Percentiles rank a stretch among this genome's conserved stretches.
These are phyloP conservation scores for Cephus cinctus DNA, from an alignment of 1,140 invertebrate species.

Conservation along the genomic window DNA sequence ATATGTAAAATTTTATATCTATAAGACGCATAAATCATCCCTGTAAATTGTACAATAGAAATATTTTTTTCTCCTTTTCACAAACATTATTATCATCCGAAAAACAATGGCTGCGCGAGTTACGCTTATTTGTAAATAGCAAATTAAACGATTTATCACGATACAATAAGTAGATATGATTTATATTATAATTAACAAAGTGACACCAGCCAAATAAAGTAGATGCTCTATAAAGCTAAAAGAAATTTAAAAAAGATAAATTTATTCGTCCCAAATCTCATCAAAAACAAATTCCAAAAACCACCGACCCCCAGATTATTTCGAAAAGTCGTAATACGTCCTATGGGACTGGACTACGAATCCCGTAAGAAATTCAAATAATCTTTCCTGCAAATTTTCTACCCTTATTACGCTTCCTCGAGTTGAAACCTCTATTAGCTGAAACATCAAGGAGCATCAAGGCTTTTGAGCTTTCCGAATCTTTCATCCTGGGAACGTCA, in stretches of 20 bases:
- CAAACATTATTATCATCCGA: not conserved
- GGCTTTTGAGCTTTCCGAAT: constrained; percentile 3
- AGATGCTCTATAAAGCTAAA: constrained; percentile 7
- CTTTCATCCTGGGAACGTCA: constrained; percentile 20
- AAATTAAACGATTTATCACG: not conserved
- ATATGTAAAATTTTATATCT: too few relatives aligned
- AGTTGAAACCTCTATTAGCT: constrained; percentile 1
- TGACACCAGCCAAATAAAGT: constrained; percentile 28
- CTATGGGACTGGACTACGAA: too few relatives aligned
- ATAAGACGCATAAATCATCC: too few relatives aligned
- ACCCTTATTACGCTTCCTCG: constrained; percentile 5
- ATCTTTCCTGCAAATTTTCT: not conserved
- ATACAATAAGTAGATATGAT: not conserved
- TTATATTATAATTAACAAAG: constrained; percentile 3
- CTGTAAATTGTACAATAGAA: too few relatives aligned
- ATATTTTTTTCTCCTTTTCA: too few relatives aligned
- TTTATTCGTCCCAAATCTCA: too few relatives aligned
- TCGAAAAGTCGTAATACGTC: not conserved
- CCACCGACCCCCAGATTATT: not conserved
- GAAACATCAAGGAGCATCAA: not conserved
- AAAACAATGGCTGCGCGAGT: not conserved
- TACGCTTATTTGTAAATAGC: not conserved
- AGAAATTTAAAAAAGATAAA: constrained; percentile 2
- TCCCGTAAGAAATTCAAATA: too few relatives aligned
- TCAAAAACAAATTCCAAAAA: constrained; percentile 1